Conservation (phyloP, 2,113 vertebrate species). For the Myotis lucifugus region DNA sequence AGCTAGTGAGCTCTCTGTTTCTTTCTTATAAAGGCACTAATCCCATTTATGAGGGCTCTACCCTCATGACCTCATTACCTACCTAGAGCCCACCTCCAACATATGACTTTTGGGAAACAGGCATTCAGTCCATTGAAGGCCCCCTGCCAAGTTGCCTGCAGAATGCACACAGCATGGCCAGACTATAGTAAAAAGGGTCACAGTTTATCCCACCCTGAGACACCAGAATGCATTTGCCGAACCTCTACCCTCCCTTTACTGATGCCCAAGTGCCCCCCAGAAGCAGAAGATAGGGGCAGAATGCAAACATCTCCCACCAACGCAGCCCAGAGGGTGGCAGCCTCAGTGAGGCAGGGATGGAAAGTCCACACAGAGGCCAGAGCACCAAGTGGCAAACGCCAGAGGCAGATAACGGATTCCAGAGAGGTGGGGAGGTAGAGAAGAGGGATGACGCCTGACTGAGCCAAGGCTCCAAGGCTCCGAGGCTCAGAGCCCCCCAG, state of each 20-base stretch:
- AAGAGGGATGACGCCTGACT: background rate
- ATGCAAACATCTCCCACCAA: background rate
- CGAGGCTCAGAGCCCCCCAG: background rate
- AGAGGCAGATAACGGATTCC: background rate
- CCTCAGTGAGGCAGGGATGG: background rate
- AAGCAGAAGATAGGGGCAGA: background rate
- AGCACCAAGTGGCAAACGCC: background rate
- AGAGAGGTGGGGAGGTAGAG: background rate
- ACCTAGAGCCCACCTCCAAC: background rate
- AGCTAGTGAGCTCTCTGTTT: background rate
- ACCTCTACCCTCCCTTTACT: background rate
- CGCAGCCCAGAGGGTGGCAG: fast-evolving
- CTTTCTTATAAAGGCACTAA: background rate
- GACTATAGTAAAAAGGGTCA: background rate
- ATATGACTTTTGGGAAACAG: background rate
- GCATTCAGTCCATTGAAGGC: background rate
- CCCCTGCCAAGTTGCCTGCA: background rate
- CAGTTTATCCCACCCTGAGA: background rate
- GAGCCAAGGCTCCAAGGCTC: background rate
- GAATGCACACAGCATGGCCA: background rate
- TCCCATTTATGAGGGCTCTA: background rate
- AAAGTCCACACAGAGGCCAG: background rate
- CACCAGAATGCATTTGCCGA: background rate
- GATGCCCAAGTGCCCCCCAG: background rate
- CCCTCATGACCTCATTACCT: background rate